A percentile compares a stretch with the other conserved stretches of the same genome.
These are phyloP conservation scores for Lepidurus apus DNA, from an alignment of 1,140 invertebrate species.

Conservation along the genomic window DNA sequence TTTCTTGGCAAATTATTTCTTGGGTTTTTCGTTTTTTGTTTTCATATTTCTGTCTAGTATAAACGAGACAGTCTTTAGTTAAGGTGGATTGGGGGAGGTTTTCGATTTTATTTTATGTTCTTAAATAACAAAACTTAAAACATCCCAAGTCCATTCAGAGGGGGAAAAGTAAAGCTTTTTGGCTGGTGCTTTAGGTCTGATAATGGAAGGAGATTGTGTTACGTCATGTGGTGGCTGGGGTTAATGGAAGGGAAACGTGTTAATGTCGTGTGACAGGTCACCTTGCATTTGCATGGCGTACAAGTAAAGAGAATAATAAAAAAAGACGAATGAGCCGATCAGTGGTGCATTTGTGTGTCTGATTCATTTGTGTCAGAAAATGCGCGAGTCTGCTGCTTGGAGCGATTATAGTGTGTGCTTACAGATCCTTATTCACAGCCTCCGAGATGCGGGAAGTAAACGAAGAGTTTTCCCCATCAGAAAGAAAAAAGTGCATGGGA, in stretches of 20 bases:
- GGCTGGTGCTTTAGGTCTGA: neutral
- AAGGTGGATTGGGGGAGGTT: too few relatives aligned
- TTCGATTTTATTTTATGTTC: too few relatives aligned
- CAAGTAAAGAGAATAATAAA: neutral
- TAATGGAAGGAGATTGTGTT: neutral
- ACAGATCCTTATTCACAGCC: neutral
- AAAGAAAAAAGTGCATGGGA: neutral
- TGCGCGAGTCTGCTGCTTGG: neutral
- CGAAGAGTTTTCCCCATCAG: neutral
- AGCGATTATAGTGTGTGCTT: neutral
- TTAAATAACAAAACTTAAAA: too few relatives aligned
- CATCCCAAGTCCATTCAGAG: neutral
- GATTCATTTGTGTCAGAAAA: neutral
- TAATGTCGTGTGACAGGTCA: constrained; percentile 14
- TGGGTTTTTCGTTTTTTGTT: too few relatives aligned
- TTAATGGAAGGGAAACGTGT: constrained; percentile 4
- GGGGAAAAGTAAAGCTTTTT: neutral
- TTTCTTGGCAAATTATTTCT: too few relatives aligned
- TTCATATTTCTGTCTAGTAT: too few relatives aligned
- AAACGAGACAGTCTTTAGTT: too few relatives aligned
- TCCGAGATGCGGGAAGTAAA: constrained; percentile 1
- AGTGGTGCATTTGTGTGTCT: neutral
- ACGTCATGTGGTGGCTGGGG: neutral
- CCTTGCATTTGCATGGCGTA: neutral
- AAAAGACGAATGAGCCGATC: neutral